Evolutionary conservation across 2,113 vertebrate genomes (phyloP).

Genomic region (Dasyurus viverrinus): DNA sequence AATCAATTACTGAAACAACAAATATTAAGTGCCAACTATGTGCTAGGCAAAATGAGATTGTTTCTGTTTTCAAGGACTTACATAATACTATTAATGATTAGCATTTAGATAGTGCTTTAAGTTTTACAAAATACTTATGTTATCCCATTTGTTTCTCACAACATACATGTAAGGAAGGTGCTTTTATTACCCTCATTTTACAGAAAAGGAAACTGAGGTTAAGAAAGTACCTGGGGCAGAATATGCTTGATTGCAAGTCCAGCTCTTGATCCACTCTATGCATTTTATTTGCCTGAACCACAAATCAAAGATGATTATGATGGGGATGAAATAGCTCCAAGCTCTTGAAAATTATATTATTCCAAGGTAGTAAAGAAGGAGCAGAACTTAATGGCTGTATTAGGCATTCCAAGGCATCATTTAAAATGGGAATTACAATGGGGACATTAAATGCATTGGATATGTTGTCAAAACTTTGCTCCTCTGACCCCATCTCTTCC

Average conservation of each 20-base stretch:
- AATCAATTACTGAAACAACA: background rate
- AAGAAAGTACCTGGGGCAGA: background rate
- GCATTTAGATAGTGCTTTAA: background rate
- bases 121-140: background rate
- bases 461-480: background rate
- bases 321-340: background rate
- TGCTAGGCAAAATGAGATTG: background rate
- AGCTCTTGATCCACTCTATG: background rate
- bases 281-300: background rate
- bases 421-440: background rate
- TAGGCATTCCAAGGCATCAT: too few species aligned
- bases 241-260: background rate
- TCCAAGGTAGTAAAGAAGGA: background rate
- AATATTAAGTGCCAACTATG: background rate
- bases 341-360: background rate
- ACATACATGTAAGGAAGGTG: background rate
- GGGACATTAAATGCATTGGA: background rate
- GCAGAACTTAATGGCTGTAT: background rate
- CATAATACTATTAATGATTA: background rate
- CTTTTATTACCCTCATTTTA: background rate
- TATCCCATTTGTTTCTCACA: background rate
- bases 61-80: background rate
- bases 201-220: background rate
- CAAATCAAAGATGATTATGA: background rate
- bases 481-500: background rate